Evolutionary conservation across 2,113 vertebrate species (phyloP).

Genomic region (Apodemus speciosus): DNA sequence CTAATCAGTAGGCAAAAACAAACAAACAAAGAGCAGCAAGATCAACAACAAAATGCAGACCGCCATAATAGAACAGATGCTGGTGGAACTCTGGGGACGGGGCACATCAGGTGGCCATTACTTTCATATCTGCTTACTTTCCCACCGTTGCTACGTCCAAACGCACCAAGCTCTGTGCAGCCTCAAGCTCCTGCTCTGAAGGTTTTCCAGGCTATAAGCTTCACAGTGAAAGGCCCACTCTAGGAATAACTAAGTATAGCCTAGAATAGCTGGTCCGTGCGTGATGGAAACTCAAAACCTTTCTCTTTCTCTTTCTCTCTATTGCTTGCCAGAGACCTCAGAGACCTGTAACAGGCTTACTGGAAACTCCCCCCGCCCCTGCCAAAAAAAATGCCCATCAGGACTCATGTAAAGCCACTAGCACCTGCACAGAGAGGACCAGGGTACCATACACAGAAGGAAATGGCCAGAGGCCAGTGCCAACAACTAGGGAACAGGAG

Average conservation of each 20-base stretch:
- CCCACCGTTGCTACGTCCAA: background rate
- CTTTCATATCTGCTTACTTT: slow-evolving; percentile 43
- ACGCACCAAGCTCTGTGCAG: background rate
- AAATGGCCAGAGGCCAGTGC: slow-evolving; percentile 65
- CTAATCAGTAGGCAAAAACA: background rate
- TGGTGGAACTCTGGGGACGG: background rate
- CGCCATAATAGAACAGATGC: background rate
- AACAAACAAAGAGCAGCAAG: background rate
- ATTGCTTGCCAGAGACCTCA: slow-evolving; percentile 29
- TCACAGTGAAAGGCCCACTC: slow-evolving; percentile 43
- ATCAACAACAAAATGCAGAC: background rate
- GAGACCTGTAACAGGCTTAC: slow-evolving; percentile 61
- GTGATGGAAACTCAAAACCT: background rate
- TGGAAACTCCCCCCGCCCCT: slow-evolving; percentile 69
- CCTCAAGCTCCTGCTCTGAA: slow-evolving; percentile 18
- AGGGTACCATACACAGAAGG: slow-evolving; percentile 53
- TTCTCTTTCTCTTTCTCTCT: background rate
- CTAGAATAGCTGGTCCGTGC: slow-evolving; percentile 22
- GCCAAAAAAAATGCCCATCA: slow-evolving; percentile 51
- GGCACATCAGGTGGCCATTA: background rate
- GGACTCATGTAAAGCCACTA: slow-evolving; percentile 54
- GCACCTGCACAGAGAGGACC: slow-evolving; percentile 57
- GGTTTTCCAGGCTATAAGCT: slow-evolving; percentile 54
- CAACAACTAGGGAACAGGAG: slow-evolving; percentile 58
- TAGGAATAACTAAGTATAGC: slow-evolving; percentile 44